These are phyloP conservation scores for Dendrolimus punctatus DNA, from an alignment of 1,140 invertebrate genomes.

Conservation along the genomic window DNA sequence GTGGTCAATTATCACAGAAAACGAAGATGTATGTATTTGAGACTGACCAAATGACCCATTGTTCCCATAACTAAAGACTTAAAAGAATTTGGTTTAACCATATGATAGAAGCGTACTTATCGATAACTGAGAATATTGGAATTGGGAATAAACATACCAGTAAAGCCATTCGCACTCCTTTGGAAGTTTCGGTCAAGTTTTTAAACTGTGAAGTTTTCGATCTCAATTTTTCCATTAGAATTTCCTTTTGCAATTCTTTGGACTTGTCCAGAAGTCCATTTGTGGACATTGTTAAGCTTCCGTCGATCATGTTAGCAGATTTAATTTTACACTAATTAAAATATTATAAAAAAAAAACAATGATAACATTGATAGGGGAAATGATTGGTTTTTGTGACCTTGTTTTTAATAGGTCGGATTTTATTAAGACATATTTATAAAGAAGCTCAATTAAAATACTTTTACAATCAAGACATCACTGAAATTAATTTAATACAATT, in stretches of 20 bases:
- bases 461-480: too few relatives aligned
- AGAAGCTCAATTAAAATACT: too few relatives aligned
- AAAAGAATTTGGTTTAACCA: not conserved
- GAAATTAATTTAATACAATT: not conserved
- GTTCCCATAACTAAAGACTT: too few relatives aligned
- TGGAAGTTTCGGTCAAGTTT: slow-evolving; percentile 87
- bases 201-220: slow-evolving; percentile 85
- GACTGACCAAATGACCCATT: too few relatives aligned
- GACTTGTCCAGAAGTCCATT: slow-evolving; percentile 73
- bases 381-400: too few relatives aligned
- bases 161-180: slow-evolving; percentile 86
- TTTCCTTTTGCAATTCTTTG: slow-evolving; percentile 84
- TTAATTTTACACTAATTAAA: slow-evolving; percentile 25
- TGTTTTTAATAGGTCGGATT: too few relatives aligned
- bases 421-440: too few relatives aligned
- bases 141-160: slow-evolving; percentile 74
- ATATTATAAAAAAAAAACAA: slow-evolving; percentile 41
- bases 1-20: too few relatives aligned
- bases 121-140: not conserved
- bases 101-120: slow-evolving; percentile 4
- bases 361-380: slow-evolving; percentile 30
- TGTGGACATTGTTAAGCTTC: slow-evolving; percentile 43
- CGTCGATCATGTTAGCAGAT: slow-evolving; percentile 49
- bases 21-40: too few relatives aligned
- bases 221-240: slow-evolving; percentile 91